These are phyloP conservation scores for Leptosomus discolor DNA, from an alignment of 2,113 vertebrate genomes.

Conservation along the genomic window DNA sequence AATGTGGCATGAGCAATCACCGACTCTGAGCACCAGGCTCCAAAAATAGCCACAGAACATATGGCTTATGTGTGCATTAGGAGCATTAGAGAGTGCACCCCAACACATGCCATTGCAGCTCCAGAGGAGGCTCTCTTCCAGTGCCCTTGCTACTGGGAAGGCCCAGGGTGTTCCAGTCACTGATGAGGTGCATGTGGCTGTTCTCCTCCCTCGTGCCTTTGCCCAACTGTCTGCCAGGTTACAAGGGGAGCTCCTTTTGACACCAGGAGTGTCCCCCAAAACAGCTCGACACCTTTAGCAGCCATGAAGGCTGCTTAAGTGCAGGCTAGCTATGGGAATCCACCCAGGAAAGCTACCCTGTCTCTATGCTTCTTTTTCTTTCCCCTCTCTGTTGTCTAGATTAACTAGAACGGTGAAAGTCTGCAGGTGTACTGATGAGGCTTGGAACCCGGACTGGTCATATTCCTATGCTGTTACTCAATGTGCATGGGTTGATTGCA, in stretches of 20 bases:
- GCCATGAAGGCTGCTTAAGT: not conserved
- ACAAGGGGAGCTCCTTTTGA: rapidly evolving
- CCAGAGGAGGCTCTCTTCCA: not conserved
- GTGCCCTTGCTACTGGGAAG: not conserved
- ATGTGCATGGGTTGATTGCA: rapidly evolving
- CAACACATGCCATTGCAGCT: not conserved
- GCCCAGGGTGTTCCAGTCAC: not conserved
- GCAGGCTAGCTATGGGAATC: rapidly evolving
- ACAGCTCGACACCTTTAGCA: not conserved
- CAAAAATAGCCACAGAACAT: not conserved
- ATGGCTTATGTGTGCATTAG: rapidly evolving
- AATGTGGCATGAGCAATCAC: not conserved
- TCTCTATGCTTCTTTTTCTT: not conserved
- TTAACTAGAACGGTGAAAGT: not conserved
- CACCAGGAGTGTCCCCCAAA: rapidly evolving
- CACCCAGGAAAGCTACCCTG: not conserved
- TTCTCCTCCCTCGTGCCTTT: not conserved
- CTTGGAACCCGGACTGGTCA: not conserved
- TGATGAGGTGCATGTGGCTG: rapidly evolving
- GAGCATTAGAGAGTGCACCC: rapidly evolving
- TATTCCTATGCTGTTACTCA: not conserved
- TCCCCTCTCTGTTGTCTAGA: rapidly evolving
- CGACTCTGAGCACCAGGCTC: rapidly evolving
- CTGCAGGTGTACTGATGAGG: not conserved
- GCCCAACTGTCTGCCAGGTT: rapidly evolving